Conservation (phyloP, 2,888 invertebrate species). For the Acanthosepion lycidas region DNA sequence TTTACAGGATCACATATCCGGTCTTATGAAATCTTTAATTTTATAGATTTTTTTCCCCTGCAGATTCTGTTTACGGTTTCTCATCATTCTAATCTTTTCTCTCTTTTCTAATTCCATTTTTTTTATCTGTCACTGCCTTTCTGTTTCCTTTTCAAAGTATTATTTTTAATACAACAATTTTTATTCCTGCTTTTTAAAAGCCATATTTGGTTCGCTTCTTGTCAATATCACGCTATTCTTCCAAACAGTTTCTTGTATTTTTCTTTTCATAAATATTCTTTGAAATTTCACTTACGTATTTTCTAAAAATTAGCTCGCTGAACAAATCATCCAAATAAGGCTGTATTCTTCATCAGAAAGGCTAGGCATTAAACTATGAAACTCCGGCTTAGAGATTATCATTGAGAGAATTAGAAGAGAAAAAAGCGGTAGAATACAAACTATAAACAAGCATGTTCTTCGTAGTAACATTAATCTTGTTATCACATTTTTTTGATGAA, state of each 20-base stretch:
- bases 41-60: neutral
- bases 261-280: no score
- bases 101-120: neutral
- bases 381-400: neutral
- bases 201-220: neutral
- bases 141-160: neutral
- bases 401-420: no score
- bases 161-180: neutral
- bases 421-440: no score
- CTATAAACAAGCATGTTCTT: no score
- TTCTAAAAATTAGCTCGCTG: neutral
- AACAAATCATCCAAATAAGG: neutral
- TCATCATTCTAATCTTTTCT: neutral
- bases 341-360: neutral
- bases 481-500: no score
- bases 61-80: neutral
- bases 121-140: neutral
- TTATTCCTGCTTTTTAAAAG: neutral
- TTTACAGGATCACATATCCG: neutral
- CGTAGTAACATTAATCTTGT: no score
- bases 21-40: neutral
- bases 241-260: neutral
- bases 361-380: neutral
- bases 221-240: neutral
- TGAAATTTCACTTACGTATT: neutral